Percentiles rank a stretch among this genome's conserved stretches.
Evolutionary conservation across 2,888 invertebrate species (phyloP).

Genomic region (Bombyx huttoni): DNA sequence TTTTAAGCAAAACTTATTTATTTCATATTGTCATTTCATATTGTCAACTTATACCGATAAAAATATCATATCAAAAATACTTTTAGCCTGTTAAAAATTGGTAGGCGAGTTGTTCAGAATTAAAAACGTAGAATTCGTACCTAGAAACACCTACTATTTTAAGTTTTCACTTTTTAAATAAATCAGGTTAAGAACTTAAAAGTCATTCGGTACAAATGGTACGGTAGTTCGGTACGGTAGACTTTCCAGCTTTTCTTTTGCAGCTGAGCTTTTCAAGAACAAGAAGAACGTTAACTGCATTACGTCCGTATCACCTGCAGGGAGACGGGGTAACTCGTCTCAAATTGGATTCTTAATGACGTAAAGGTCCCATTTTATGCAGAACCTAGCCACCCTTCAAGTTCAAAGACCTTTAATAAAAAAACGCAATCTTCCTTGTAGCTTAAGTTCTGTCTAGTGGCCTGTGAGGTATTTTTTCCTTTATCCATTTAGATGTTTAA

Average conservation of each 20-base stretch:
- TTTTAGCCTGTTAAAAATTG: too few relatives aligned
- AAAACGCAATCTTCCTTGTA: slow-evolving; percentile 3
- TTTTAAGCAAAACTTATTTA: too few relatives aligned
- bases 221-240: too few relatives aligned
- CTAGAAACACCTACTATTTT: too few relatives aligned
- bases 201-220: too few relatives aligned
- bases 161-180: too few relatives aligned
- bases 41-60: too few relatives aligned
- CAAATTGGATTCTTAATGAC: slow-evolving; percentile 63
- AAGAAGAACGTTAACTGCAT: slow-evolving; percentile 52
- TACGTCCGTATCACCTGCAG: slow-evolving; percentile 64
- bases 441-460: background rate
- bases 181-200: too few relatives aligned
- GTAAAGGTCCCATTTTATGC: slow-evolving; percentile 54
- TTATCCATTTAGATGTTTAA: background rate
- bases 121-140: too few relatives aligned
- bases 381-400: slow-evolving; percentile 31
- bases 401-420: slow-evolving; percentile 19
- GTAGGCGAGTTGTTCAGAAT: too few relatives aligned
- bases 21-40: too few relatives aligned
- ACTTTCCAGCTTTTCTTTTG: slow-evolving; percentile 3
- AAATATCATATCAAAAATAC: too few relatives aligned
- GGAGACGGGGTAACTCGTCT: slow-evolving; percentile 38
- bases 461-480: background rate
- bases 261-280: slow-evolving; percentile 9